These are phyloP conservation scores for Dione vanillae DNA, from an alignment of 2,888 invertebrate species.

Conservation along the genomic window DNA sequence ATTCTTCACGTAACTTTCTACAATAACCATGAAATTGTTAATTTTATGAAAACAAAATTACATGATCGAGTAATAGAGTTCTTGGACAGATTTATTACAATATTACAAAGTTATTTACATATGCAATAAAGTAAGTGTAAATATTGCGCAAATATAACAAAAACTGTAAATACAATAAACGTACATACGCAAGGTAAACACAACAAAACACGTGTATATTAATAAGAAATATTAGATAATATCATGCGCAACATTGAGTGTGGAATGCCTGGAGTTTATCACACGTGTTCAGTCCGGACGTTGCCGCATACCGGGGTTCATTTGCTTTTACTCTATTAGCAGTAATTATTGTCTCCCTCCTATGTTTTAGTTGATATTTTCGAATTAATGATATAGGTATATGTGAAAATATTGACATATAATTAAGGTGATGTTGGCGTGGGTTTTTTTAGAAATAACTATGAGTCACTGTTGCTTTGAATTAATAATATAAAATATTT, in stretches of 20 bases:
- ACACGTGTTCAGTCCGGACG: slow-evolving; percentile 55
- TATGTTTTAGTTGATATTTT: slow-evolving; percentile 22
- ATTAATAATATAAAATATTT: too few relatives aligned
- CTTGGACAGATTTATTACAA: too few relatives aligned
- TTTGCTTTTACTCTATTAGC: slow-evolving; percentile 53
- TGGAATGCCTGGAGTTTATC: slow-evolving; percentile 62
- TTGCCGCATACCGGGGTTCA: slow-evolving; percentile 57
- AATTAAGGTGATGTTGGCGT: neutral
- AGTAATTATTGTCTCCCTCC: slow-evolving; percentile 45
- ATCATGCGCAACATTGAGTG: slow-evolving; percentile 47
- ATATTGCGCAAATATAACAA: too few relatives aligned
- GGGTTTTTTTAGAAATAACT: neutral
- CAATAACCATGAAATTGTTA: too few relatives aligned
- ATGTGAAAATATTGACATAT: slow-evolving; percentile 12
- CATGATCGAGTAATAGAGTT: too few relatives aligned
- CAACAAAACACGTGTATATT: neutral
- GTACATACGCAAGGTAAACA: neutral
- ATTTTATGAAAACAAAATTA: too few relatives aligned
- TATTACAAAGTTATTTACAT: too few relatives aligned
- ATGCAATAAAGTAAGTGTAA: too few relatives aligned
- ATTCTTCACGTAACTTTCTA: too few relatives aligned
- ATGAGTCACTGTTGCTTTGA: neutral
- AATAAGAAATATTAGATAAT: slow-evolving; percentile 22
- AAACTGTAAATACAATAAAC: too few relatives aligned
- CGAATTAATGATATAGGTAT: slow-evolving; percentile 24